Evolutionary conservation across 2,797 vertebrate genomes (phyloP).

Genomic region (Dendrocincla tyrannina): DNA sequence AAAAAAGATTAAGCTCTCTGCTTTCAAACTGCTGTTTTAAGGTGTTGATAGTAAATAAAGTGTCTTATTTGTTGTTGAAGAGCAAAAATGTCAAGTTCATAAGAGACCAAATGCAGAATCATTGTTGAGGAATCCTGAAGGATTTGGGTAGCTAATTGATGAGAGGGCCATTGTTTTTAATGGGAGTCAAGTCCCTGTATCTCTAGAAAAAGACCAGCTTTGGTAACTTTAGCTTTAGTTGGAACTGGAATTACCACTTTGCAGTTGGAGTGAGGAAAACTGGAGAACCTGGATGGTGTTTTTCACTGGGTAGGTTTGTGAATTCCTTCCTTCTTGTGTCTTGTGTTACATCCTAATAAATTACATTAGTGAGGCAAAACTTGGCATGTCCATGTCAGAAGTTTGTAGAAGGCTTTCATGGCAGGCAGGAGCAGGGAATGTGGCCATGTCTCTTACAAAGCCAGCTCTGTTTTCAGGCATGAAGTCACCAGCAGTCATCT

Average conservation of each 20-base stretch:
- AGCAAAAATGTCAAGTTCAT: background rate
- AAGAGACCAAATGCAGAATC: background rate
- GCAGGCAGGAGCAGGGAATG: background rate
- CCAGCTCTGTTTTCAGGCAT: background rate
- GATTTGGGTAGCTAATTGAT: background rate
- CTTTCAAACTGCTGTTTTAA: background rate
- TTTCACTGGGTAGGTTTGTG: background rate
- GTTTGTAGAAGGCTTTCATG: background rate
- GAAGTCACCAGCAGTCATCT: background rate
- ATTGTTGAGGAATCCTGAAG: background rate
- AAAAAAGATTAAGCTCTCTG: background rate
- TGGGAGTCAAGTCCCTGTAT: background rate
- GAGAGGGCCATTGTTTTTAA: background rate
- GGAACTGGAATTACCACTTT: background rate
- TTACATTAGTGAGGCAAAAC: accelerated
- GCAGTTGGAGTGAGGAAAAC: background rate
- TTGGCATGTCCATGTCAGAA: background rate
- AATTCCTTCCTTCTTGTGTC: background rate
- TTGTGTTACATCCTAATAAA: background rate
- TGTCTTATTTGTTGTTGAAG: background rate
- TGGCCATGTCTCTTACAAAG: accelerated
- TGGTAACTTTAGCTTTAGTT: background rate
- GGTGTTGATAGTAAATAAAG: background rate
- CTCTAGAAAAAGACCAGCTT: background rate
- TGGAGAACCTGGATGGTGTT: background rate